Conservation (phyloP, 2,113 vertebrate genomes). For the Protobothrops flavoviridis region DNA sequence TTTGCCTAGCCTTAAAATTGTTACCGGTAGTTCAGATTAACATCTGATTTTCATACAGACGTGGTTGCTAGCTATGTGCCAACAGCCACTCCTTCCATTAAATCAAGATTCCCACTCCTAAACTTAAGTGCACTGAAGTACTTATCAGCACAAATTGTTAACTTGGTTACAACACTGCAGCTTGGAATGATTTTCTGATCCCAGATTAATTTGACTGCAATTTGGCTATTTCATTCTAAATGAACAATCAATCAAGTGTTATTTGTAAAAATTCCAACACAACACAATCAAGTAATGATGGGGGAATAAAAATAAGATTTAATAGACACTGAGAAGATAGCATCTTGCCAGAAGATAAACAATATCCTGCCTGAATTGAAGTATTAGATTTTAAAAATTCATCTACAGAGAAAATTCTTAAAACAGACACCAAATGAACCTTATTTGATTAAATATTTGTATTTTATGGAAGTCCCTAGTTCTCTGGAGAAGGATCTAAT, state of each 20-base stretch:
- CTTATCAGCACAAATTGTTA: background rate
- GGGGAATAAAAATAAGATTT: background rate
- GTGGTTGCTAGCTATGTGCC: background rate
- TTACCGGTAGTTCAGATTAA: background rate
- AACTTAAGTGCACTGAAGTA: background rate
- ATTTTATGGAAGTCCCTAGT: background rate
- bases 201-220: background rate
- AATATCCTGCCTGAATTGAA: background rate
- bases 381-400: background rate
- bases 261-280: background rate
- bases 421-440: background rate
- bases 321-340: background rate
- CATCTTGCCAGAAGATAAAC: background rate
- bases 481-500: background rate
- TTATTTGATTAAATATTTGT: background rate
- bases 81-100: background rate
- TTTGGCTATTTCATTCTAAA: background rate
- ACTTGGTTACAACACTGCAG: background rate
- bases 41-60: background rate
- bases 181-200: background rate
- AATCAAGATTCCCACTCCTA: background rate
- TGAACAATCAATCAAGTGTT: background rate
- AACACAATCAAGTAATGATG: background rate
- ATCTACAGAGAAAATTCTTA: background rate
- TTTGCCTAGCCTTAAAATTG: background rate